Base-by-base conservation (phyloP, 1,140 invertebrate genomes). In the Nautilus pompilius region DNA sequence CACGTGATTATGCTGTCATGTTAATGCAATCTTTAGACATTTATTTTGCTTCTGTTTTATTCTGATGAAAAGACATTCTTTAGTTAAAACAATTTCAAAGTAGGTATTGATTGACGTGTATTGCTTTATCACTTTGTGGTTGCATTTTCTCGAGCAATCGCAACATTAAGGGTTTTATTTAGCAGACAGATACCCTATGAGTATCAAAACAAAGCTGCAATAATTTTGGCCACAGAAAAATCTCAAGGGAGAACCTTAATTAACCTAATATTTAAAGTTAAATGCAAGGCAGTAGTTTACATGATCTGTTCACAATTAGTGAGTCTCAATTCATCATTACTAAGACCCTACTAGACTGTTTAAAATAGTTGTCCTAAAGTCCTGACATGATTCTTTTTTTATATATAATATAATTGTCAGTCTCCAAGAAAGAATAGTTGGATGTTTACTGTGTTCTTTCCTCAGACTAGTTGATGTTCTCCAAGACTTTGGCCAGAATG, bases 391-490 rank as follows among this genome's bases (percentile, higher is more conserved):
- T n/a, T 30, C 6, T 15, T 17, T 20, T 15, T 60, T 56, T 28
- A 30, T 29, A 58, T 34, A 6, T 5, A 8, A 36, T 10, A 36
- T 29, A 26, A 8, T 15, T 26, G 49, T 32, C 41, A 2, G 22
- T 53, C 22, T 57, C 6, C 58, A n/a, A 51, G 10, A 36, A n/a
- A 22, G 32, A 56, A 8, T 20, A 24, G 15, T 36, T 26, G 22
- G 17, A 1, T 59, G 4, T 20, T 17, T 15, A 34, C 8, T 54
- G 48, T 53, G 32, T 59, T 8, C 34, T 48, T 58, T 49, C 62
- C 66, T 58, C 66, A 88, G 88, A 68, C 74, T 89, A 58, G 83
- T 88, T 22, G 77, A 81, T 24, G 82, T 88, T 13, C 68, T 89
- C 33, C 79, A 82, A 46, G 84, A 84, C 58, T 84, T 85, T 73